Evolutionary conservation across 2,797 vertebrate species (phyloP).

Genomic region (Fratercula arctica): DNA sequence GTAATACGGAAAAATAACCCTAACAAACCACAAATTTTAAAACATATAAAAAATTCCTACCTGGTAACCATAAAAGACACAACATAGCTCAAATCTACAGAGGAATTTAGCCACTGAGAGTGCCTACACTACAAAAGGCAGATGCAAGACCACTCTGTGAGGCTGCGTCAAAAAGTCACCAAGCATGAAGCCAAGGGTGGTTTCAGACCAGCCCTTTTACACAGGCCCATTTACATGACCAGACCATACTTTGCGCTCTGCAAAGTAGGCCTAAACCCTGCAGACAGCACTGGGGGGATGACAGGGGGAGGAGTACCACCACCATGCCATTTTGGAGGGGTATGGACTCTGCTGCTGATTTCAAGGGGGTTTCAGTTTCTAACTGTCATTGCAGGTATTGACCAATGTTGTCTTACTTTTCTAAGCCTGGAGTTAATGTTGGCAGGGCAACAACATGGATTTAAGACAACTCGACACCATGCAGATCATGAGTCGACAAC

Average conservation of each 20-base stretch:
- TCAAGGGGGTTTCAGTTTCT: neutral
- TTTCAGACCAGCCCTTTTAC: neutral
- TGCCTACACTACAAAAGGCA: neutral
- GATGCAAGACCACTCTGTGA: fast-evolving
- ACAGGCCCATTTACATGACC: no score
- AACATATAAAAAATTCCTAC: conserved; percentile 41
- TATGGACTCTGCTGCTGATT: neutral
- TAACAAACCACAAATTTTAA: conserved; percentile 47
- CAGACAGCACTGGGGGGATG: fast-evolving
- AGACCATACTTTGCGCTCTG: fast-evolving
- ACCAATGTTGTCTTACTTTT: neutral
- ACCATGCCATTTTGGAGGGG: fast-evolving
- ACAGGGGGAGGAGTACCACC: neutral
- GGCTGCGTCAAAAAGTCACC: neutral
- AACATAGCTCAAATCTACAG: neutral
- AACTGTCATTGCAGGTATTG: neutral
- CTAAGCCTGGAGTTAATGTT: neutral
- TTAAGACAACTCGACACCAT: neutral
- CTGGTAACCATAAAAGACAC: conserved; percentile 48
- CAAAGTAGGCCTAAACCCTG: neutral
- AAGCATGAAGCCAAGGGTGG: neutral
- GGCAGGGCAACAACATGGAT: neutral
- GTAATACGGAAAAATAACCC: conserved; percentile 47
- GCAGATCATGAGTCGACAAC: fast-evolving
- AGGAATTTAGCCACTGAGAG: neutral